Evolutionary conservation across 2,113 vertebrate species (phyloP).

Genomic region (Catagonus wagneri): DNA sequence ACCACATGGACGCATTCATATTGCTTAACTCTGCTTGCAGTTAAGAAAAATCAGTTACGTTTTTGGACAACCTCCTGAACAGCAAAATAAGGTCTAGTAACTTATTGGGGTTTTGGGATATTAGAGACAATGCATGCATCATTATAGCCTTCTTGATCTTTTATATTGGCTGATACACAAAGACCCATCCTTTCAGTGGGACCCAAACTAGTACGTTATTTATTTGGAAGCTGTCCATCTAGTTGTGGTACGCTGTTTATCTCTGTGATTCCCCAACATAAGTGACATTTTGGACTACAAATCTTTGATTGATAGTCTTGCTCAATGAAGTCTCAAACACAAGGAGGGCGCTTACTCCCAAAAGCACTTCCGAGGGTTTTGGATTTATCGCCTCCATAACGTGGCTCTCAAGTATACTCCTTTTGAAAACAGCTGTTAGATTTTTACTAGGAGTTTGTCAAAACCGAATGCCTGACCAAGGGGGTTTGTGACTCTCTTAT

Average conservation of each 20-base stretch:
- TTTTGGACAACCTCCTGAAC: not conserved
- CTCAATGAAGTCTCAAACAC: not conserved
- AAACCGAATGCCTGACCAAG: not conserved
- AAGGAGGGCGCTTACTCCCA: not conserved
- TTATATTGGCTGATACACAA: not conserved
- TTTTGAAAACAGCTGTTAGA: not conserved
- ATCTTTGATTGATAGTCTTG: not conserved
- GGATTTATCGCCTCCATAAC: not conserved
- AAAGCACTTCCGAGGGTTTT: not conserved
- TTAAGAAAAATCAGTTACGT: not conserved
- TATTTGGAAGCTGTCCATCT: not conserved
- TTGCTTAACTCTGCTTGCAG: not conserved
- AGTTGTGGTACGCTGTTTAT: not conserved
- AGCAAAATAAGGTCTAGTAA: not conserved
- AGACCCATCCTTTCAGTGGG: not conserved
- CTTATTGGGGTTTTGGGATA: not conserved
- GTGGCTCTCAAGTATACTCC: not conserved
- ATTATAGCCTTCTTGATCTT: not conserved
- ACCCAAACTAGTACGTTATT: not conserved
- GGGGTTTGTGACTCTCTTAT: not conserved
- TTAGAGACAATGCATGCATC: not conserved
- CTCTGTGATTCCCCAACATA: not conserved
- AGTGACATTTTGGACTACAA: not conserved
- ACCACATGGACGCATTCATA: not conserved
- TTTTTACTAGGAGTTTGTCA: not conserved